These are phyloP conservation scores for Formicarius rufipectus DNA, from an alignment of 2,113 vertebrate species.

Conservation along the genomic window DNA sequence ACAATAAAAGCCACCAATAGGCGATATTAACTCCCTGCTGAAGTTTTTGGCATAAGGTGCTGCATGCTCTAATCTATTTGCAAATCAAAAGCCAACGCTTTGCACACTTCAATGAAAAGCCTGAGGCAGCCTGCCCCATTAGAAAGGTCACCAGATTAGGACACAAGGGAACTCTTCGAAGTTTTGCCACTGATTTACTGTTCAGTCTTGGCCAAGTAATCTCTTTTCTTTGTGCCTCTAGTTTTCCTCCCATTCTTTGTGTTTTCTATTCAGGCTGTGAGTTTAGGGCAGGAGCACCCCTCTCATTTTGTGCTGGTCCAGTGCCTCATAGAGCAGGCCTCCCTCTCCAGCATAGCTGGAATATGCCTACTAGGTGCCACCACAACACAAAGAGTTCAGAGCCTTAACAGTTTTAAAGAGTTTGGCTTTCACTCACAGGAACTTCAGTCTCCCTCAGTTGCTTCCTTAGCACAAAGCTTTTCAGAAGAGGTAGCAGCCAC, in stretches of 20 bases:
- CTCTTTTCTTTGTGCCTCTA: conserved; percentile 43
- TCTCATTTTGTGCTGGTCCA: not conserved
- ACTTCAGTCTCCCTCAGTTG: not conserved
- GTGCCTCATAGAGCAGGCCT: not conserved
- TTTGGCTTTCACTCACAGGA: not conserved
- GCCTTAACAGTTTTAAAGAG: not conserved
- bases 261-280: conserved; percentile 32
- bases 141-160: conserved; percentile 59
- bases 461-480: not conserved
- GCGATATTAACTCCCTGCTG: conserved; percentile 40
- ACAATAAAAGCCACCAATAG: not conserved
- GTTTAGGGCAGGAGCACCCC: not conserved
- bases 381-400: conserved; percentile 6
- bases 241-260: conserved; percentile 30
- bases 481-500: not conserved
- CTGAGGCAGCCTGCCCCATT: conserved; percentile 58
- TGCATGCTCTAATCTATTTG: conserved; percentile 57
- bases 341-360: not conserved
- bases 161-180: conserved; percentile 40
- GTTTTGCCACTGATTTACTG: conserved; percentile 59
- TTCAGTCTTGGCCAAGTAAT: conserved; percentile 42
- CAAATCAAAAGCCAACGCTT: conserved; percentile 56
- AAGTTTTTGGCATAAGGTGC: conserved; percentile 26
- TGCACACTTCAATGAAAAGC: conserved; percentile 63
- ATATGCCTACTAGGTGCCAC: conserved; percentile 3